Percentiles rank a stretch among this genome's conserved stretches.
Conservation (phyloP, 2,113 vertebrate species). For the Gobio gobio region DNA sequence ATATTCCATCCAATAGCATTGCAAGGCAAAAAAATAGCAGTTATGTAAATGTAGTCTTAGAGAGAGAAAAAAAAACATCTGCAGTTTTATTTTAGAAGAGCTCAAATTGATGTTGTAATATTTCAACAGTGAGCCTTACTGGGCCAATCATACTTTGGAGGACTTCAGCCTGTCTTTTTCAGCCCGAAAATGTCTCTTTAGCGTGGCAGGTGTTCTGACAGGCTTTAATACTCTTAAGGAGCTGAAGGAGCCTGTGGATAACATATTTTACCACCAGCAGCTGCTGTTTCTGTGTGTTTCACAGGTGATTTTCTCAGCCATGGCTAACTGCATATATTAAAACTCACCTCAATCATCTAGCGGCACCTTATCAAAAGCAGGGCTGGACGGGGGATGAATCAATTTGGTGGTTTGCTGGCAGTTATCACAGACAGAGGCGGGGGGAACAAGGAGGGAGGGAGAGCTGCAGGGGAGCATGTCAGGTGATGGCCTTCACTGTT, state of each 20-base stretch:
- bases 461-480: neutral
- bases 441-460: neutral
- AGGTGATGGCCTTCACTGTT: neutral
- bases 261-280: constrained; percentile 44
- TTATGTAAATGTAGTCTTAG: no score
- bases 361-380: constrained; percentile 55
- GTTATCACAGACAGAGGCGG: constrained; percentile 44
- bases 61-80: no score
- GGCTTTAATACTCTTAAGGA: constrained; percentile 24
- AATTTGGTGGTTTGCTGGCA: constrained; percentile 60
- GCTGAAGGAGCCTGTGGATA: constrained; percentile 14
- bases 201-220: constrained; percentile 33
- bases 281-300: constrained; percentile 33
- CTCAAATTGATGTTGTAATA: no score
- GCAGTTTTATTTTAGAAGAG: no score
- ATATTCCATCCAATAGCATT: no score
- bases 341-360: constrained; percentile 63
- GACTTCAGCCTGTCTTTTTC: neutral
- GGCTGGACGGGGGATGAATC: constrained; percentile 61
- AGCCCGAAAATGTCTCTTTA: constrained; percentile 16
- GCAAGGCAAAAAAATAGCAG: no score
- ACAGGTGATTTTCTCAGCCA: constrained; percentile 29
- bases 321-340: constrained; percentile 66
- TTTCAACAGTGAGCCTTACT: no score
- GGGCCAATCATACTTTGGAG: neutral